Percentiles rank a stretch among this genome's conserved stretches.
phyloP scores from a whole-genome alignment of 2,113 vertebrate species.

The Phoxinus phoxinus region DNA sequence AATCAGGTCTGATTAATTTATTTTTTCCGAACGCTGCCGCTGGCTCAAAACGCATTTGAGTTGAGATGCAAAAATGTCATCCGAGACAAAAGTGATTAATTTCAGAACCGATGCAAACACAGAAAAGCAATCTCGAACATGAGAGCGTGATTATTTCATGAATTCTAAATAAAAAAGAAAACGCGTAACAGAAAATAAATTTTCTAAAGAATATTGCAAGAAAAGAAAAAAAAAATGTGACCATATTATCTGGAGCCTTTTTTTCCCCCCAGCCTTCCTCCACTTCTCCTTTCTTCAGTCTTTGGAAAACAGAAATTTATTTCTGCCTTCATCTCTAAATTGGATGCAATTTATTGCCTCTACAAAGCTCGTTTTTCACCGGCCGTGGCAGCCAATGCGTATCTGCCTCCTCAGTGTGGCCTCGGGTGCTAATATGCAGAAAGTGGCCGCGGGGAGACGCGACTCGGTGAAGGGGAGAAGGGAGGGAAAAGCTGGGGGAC shows the following conservation, averaged over 20 bases:
- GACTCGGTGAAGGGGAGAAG: conserved; percentile 72
- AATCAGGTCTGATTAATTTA: conserved; percentile 72
- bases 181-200: conserved; percentile 66
- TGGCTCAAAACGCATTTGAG: conserved; percentile 68
- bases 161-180: conserved; percentile 67
- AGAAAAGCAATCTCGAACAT: conserved; percentile 70
- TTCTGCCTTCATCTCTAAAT: conserved; percentile 86
- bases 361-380: conserved; percentile 85
- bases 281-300: conserved; percentile 71
- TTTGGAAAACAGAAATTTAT: conserved; percentile 84
- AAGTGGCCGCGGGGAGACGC: conserved; percentile 76
- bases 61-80: conserved; percentile 67
- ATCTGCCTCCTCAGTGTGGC: conserved; percentile 79
- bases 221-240: conserved; percentile 64
- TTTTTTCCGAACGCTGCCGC: conserved; percentile 65
- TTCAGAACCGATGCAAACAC: conserved; percentile 72
- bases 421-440: conserved; percentile 81
- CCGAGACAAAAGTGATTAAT: conserved; percentile 76
- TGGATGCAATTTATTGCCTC: conserved; percentile 86
- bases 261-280: conserved; percentile 8
- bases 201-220: conserved; percentile 73
- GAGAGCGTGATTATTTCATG: conserved; percentile 72
- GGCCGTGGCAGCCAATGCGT: conserved; percentile 78
- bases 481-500: conserved; percentile 65
- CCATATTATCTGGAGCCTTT: conserved; percentile 74